phyloP scores from a whole-genome alignment of 2,888 invertebrate species.

The Drosophila birchii region DNA sequence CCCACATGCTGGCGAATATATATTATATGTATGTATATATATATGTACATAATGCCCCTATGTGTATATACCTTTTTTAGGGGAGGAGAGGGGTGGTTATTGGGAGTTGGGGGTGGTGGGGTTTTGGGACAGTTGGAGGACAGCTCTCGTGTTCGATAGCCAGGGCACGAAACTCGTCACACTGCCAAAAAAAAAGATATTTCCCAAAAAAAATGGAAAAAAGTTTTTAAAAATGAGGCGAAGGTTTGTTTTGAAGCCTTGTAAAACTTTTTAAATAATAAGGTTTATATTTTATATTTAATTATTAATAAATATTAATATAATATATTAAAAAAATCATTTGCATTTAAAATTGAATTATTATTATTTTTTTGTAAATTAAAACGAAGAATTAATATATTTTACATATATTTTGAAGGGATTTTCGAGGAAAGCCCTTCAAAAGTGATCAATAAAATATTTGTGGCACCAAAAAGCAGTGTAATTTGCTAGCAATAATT shows the following conservation, averaged over 20 bases:
- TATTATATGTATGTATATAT: not conserved
- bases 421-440: not conserved
- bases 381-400: too few species aligned
- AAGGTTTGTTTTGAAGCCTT: too few species aligned
- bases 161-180: slow-evolving; percentile 26
- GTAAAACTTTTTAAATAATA: not conserved
- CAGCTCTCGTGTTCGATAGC: slow-evolving; percentile 45
- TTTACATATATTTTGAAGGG: too few species aligned
- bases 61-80: not conserved
- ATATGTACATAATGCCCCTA: slow-evolving; percentile 13
- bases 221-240: not conserved
- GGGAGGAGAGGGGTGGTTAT: not conserved
- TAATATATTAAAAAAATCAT: too few species aligned
- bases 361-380: too few species aligned
- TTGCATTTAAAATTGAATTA: too few species aligned
- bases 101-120: not conserved
- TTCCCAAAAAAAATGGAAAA: not conserved
- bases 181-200: slow-evolving; percentile 14
- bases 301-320: not conserved
- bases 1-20: slow-evolving; percentile 34
- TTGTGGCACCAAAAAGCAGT: not conserved
- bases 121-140: slow-evolving; percentile 41
- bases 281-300: too few species aligned
- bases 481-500: not conserved
- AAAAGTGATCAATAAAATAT: not conserved